A percentile compares a stretch with the other conserved stretches of the same genome.
These are phyloP conservation scores for Hydractinia echinata DNA, from an alignment of 30 jellyfish, hydroid and myxozoan genomes.

Conservation along the genomic window DNA sequence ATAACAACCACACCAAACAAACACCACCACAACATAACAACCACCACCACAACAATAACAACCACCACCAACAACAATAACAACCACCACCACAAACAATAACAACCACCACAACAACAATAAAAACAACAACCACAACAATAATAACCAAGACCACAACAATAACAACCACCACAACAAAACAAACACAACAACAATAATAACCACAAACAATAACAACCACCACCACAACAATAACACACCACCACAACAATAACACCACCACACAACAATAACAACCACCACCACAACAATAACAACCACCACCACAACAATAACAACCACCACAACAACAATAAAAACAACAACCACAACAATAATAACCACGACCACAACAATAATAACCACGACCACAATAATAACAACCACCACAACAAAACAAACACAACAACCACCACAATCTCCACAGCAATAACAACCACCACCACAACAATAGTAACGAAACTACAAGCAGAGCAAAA, in stretches of 20 bases:
- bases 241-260: not conserved
- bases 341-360: not conserved
- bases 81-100: no score
- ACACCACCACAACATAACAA: no score
- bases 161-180: no score
- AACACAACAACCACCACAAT: not conserved
- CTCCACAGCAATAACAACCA: not conserved
- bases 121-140: no score
- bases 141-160: no score
- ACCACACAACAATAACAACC: slow-evolving; percentile 20
- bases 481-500: not conserved
- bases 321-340: not conserved
- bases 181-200: no score
- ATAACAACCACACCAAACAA: no score
- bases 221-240: no score
- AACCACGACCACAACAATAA: not conserved
- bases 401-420: not conserved
- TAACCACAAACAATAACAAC: no score
- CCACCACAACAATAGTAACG: not conserved
- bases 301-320: not conserved
- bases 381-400: not conserved
- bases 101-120: no score
- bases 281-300: slow-evolving; percentile 20
- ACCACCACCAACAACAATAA: no score
- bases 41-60: no score